Conservation (phyloP, 2,888 invertebrate genomes). For the Zhengitettix transpicula region DNA sequence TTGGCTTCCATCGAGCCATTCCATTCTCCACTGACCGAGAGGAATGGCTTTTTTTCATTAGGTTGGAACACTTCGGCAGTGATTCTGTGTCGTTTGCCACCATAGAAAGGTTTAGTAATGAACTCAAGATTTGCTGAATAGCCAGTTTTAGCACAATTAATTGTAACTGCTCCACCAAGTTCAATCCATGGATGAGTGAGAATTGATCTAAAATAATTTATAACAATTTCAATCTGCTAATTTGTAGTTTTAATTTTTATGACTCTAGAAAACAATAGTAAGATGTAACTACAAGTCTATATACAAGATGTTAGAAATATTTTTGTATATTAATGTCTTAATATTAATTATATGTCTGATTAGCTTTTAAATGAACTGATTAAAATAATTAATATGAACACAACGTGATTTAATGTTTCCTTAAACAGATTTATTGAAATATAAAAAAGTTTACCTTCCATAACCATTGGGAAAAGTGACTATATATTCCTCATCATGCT, state of each 20-base stretch:
- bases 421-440: not conserved
- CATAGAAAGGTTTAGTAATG: constrained; percentile 94
- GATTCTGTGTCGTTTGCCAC: constrained; percentile 83
- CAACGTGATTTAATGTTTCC: not conserved
- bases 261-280: too few relatives aligned
- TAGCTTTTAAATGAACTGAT: too few relatives aligned
- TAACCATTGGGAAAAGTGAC: constrained; percentile 97
- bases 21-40: constrained; percentile 90
- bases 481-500: constrained; percentile 85
- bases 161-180: constrained; percentile 79
- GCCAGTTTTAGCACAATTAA: constrained; percentile 85
- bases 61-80: constrained; percentile 66
- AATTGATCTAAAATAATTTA: constrained; percentile 57
- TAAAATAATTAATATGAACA: too few relatives aligned
- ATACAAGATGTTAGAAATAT: too few relatives aligned
- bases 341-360: too few relatives aligned
- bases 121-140: constrained; percentile 89
- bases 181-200: constrained; percentile 98
- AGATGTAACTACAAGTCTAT: too few relatives aligned
- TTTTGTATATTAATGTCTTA: too few relatives aligned
- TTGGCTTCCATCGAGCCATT: constrained; percentile 89
- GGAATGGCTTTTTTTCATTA: constrained; percentile 76
- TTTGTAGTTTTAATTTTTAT: too few relatives aligned
- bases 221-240: not conserved
- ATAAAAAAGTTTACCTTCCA: constrained; percentile 45